Evolutionary conservation across 2,113 vertebrate genomes (phyloP).

Genomic region (Erpornis zantholeuca): DNA sequence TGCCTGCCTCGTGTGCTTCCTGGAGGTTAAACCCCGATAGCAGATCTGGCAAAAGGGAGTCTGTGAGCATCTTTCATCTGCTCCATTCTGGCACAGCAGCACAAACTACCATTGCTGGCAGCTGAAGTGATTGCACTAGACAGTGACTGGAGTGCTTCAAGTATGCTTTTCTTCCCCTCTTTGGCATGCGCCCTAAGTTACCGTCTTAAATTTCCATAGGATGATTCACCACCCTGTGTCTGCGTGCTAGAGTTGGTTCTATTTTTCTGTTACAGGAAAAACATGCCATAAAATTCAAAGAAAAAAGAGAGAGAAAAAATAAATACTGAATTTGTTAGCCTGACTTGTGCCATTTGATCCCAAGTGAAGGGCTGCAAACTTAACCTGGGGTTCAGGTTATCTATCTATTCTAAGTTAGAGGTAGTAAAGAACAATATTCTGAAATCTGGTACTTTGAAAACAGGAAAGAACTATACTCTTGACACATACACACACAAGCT

Average conservation of each 20-base stretch:
- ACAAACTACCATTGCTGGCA: neutral
- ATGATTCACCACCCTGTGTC: neutral
- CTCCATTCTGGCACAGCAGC: neutral
- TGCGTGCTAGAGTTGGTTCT: neutral
- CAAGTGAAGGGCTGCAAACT: neutral
- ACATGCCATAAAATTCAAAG: neutral
- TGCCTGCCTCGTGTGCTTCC: neutral
- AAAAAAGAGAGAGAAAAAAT: accelerated
- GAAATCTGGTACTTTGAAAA: neutral
- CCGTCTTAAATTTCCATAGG: neutral
- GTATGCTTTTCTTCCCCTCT: neutral
- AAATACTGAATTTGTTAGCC: neutral
- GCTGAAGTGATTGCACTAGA: neutral
- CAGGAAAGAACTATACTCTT: neutral
- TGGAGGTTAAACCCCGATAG: neutral
- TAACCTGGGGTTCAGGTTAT: neutral
- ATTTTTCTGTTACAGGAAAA: neutral
- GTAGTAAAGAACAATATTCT: neutral
- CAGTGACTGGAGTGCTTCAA: neutral
- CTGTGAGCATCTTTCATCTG: neutral
- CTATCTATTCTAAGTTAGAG: neutral
- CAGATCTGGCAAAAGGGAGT: neutral
- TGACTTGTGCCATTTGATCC: neutral
- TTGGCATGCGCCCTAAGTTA: neutral
- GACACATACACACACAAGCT: neutral